These are phyloP conservation scores for Pteropus alecto DNA, from an alignment of 2,113 vertebrate species.

Conservation along the genomic window DNA sequence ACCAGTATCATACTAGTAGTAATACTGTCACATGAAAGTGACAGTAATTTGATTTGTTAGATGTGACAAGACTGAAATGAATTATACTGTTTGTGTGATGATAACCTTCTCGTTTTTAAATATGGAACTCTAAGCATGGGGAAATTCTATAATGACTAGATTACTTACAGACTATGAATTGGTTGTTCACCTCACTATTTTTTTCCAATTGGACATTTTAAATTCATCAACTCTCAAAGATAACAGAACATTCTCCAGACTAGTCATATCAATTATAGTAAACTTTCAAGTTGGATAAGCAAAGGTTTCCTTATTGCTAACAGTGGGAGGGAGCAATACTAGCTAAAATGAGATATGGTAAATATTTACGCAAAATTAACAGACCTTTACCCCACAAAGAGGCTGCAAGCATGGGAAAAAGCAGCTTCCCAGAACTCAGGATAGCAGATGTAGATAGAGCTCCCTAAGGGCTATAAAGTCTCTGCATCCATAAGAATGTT, in stretches of 20 bases:
- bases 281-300: constrained; percentile 41
- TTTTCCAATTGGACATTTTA: neutral
- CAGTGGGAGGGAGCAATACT: constrained; percentile 62
- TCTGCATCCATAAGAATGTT: constrained; percentile 33
- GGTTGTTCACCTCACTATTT: neutral
- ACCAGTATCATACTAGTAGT: neutral
- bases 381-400: constrained; percentile 83
- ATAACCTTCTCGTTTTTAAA: neutral
- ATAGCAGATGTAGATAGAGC: constrained; percentile 45
- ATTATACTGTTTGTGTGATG: neutral
- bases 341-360: constrained; percentile 72
- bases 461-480: constrained; percentile 63
- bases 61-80: neutral
- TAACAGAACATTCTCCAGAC: constrained; percentile 14
- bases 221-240: neutral
- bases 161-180: neutral
- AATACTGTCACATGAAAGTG: neutral
- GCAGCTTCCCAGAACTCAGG: constrained; percentile 77
- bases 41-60: neutral
- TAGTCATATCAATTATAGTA: neutral
- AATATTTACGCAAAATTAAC: constrained; percentile 82
- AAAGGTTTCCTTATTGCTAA: constrained; percentile 27
- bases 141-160: constrained; percentile 16
- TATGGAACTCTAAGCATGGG: neutral
- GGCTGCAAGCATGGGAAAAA: constrained; percentile 80